Evolutionary conservation across 2,113 vertebrate species (phyloP).

Genomic region (Elachura formosa): DNA sequence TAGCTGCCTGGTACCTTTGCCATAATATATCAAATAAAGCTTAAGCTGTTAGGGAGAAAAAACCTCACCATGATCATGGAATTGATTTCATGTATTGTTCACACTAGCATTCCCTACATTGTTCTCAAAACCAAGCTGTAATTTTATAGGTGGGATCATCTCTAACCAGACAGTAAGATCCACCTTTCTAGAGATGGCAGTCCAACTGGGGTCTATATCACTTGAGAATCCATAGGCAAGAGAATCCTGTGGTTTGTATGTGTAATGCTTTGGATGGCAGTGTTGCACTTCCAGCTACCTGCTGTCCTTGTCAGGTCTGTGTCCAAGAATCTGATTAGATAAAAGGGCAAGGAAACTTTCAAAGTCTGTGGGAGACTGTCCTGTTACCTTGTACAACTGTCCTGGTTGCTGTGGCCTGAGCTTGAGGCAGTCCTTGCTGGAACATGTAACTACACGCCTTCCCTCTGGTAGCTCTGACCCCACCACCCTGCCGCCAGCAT

Average conservation of each 20-base stretch:
- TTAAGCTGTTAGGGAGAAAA: background rate
- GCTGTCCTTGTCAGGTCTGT: background rate
- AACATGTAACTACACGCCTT: background rate
- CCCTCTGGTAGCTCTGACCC: background rate
- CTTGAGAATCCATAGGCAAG: background rate
- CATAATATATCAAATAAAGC: background rate
- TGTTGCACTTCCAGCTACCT: background rate
- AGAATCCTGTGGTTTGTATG: background rate
- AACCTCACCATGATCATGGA: background rate
- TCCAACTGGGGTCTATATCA: background rate
- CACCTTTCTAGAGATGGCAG: background rate
- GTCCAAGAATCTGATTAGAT: background rate
- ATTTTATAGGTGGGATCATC: background rate
- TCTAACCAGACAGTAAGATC: background rate
- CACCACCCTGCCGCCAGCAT: fast-evolving
- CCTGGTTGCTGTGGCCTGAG: background rate
- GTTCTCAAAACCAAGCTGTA: background rate
- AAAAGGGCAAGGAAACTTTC: background rate
- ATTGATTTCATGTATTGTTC: background rate
- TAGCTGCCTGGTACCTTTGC: background rate
- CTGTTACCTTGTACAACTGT: background rate
- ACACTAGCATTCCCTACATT: fast-evolving
- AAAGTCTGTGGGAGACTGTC: background rate
- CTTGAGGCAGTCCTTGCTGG: background rate
- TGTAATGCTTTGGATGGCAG: background rate